A percentile compares a stretch with the other conserved stretches of the same genome.
Evolutionary conservation across 1,140 invertebrate genomes (phyloP).

Genomic region (Venustaconcha ellipsiformis): DNA sequence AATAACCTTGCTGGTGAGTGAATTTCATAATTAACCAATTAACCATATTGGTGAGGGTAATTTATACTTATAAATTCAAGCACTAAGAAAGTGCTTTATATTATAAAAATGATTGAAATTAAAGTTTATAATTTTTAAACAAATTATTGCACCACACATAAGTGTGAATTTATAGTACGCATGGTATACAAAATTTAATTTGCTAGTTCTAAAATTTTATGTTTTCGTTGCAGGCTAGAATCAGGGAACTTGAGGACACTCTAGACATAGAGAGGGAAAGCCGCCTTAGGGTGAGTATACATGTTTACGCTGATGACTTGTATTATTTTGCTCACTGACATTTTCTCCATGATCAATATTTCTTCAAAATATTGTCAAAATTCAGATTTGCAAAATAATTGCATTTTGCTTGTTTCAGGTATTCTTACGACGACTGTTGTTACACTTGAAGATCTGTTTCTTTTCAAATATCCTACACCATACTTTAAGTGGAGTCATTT

Average conservation of each 20-base stretch:
- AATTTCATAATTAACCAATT: too few species aligned
- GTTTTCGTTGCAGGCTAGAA: slow-evolving; percentile 50
- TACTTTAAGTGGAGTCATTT: too few species aligned
- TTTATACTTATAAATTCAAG: background rate
- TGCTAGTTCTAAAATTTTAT: background rate
- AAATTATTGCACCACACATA: background rate
- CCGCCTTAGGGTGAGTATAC: slow-evolving; percentile 65
- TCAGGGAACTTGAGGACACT: slow-evolving; percentile 68
- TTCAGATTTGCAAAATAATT: background rate
- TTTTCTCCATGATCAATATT: slow-evolving; percentile 1
- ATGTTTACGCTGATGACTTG: background rate
- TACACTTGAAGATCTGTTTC: background rate
- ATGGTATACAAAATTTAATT: background rate
- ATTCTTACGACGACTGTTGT: slow-evolving; percentile 2
- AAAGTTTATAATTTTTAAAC: background rate
- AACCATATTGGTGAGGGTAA: background rate
- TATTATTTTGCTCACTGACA: background rate
- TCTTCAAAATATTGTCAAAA: slow-evolving; percentile 4
- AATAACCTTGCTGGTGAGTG: too few species aligned
- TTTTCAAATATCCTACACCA: too few species aligned
- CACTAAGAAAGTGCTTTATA: background rate
- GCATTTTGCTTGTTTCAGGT: background rate
- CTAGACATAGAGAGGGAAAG: slow-evolving; percentile 66
- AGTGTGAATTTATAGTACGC: background rate
- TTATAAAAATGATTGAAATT: background rate